phyloP scores from a whole-genome alignment of 1,140 invertebrate genomes.

The Paraescarpia echinospica region DNA sequence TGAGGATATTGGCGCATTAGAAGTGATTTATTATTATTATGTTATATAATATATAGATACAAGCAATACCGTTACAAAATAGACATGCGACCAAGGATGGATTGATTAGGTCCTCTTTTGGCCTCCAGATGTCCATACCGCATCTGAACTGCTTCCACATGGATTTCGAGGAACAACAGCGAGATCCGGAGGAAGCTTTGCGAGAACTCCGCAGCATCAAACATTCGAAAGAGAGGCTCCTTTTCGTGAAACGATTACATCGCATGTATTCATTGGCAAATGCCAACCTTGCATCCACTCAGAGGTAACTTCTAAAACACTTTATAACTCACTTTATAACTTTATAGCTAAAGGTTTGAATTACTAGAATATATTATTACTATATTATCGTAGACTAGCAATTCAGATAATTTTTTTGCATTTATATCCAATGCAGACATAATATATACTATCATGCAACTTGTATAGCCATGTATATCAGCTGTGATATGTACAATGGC shows the following conservation, averaged over 20 bases:
- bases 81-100: no score
- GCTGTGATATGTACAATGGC: not conserved
- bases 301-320: not conserved
- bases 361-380: not conserved
- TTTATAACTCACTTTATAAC: not conserved
- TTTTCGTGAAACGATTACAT: not conserved
- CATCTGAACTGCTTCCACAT: conserved; percentile 46
- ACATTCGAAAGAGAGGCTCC: not conserved
- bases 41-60: no score
- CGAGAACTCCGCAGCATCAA: not conserved
- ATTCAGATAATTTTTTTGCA: not conserved
- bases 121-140: conserved; percentile 48
- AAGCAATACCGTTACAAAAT: no score
- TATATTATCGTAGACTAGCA: not conserved
- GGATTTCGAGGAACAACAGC: conserved; percentile 45
- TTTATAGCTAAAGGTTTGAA: not conserved
- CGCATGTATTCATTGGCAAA: conserved; percentile 12
- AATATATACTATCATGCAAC: no score
- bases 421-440: not conserved
- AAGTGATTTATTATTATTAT: no score
- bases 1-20: no score
- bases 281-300: not conserved
- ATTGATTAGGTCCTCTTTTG: not conserved
- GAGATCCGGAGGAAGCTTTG: conserved; percentile 30
- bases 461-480: not conserved